Percentiles rank a stretch among this genome's conserved stretches.
phyloP scores from a whole-genome alignment of 2,797 vertebrate genomes.

The Cuniculus paca region DNA sequence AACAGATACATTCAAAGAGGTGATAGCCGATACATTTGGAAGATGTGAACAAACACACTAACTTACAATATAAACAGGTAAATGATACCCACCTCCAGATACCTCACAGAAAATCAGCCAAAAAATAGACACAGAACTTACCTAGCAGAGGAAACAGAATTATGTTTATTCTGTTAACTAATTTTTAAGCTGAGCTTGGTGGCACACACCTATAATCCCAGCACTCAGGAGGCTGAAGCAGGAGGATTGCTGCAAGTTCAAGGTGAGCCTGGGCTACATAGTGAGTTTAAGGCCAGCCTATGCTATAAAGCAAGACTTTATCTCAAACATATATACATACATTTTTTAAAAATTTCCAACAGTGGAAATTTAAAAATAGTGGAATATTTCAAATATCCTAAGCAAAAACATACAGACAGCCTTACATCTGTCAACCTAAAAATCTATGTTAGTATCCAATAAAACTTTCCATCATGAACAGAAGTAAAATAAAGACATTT shows the following conservation, averaged over 20 bases:
- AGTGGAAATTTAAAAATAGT: neutral
- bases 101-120: neutral
- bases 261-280: neutral
- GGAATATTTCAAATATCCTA: neutral
- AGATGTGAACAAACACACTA: neutral
- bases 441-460: neutral
- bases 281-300: neutral
- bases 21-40: neutral
- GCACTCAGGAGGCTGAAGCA: neutral
- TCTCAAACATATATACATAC: neutral
- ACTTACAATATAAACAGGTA: neutral
- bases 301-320: neutral
- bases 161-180: neutral
- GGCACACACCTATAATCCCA: neutral
- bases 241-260: neutral
- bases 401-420: neutral
- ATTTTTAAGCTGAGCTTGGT: neutral
- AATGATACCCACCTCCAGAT: neutral
- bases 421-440: neutral
- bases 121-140: conserved; percentile 13
- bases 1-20: neutral
- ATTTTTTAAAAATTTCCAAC: neutral
- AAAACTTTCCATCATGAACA: neutral
- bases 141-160: neutral
- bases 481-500: neutral